These are phyloP conservation scores for Pachypsylla venusta DNA, from an alignment of 1,140 invertebrate genomes.

Conservation along the genomic window DNA sequence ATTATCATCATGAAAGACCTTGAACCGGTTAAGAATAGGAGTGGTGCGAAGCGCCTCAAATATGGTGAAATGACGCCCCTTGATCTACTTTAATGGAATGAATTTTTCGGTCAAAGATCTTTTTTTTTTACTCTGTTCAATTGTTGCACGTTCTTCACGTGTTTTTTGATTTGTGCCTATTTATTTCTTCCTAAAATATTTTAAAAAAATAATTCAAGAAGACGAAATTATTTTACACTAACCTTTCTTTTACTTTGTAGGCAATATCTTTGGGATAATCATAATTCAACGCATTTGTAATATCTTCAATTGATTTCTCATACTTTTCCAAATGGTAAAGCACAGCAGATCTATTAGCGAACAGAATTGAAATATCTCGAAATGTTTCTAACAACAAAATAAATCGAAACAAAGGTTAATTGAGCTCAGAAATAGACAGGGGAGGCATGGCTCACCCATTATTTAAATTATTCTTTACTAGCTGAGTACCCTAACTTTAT, in stretches of 20 bases:
- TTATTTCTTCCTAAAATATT: conserved; percentile 29
- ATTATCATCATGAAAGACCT: too few relatives aligned
- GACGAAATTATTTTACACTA: too few relatives aligned
- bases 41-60: too few relatives aligned
- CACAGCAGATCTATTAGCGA: conserved; percentile 77
- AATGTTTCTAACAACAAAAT: neutral
- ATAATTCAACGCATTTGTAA: conserved; percentile 45
- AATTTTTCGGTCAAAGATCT: too few relatives aligned
- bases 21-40: too few relatives aligned
- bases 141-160: conserved; percentile 8
- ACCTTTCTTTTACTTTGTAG: conserved; percentile 63
- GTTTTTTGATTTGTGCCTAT: conserved; percentile 38
- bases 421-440: too few relatives aligned
- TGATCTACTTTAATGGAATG: too few relatives aligned
- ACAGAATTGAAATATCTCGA: conserved; percentile 49
- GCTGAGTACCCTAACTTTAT: too few relatives aligned
- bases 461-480: too few relatives aligned
- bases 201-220: neutral
- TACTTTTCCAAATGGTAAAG: conserved; percentile 61
- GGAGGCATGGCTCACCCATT: too few relatives aligned
- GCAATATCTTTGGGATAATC: conserved; percentile 56
- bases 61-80: too few relatives aligned
- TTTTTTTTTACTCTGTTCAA: neutral
- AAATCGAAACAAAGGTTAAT: too few relatives aligned
- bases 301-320: conserved; percentile 49